Conservation (phyloP, 2,797 vertebrate genomes). For the Microhierax caerulescens region DNA sequence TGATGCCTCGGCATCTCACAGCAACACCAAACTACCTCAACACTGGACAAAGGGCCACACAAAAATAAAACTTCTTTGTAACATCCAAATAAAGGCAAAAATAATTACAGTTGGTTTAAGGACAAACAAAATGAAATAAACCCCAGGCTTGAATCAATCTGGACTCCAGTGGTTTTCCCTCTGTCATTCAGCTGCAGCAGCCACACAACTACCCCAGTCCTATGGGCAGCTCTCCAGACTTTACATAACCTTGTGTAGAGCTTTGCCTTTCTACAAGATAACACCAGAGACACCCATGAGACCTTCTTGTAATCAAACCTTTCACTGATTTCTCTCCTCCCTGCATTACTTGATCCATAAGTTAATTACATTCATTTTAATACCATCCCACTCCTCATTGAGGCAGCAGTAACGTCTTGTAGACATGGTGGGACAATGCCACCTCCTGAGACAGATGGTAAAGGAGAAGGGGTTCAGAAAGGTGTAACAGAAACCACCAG, state of each 20-base stretch:
- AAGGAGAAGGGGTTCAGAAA: background rate
- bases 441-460: background rate
- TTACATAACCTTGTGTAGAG: background rate
- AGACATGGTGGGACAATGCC: background rate
- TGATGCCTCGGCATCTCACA: background rate
- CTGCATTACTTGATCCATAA: background rate
- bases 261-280: background rate
- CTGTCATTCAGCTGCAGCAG: background rate
- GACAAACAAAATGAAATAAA: background rate
- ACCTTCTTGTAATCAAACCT: background rate
- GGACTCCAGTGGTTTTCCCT: background rate
- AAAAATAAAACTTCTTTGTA: background rate
- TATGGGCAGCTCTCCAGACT: background rate
- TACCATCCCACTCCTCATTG: background rate
- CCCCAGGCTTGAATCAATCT: background rate
- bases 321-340: background rate
- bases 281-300: background rate
- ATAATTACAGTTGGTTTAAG: background rate
- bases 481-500: background rate
- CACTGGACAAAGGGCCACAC: accelerated
- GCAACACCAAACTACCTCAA: background rate
- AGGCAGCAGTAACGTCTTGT: background rate
- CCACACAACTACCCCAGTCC: background rate
- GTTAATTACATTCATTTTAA: background rate
- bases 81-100: background rate